phyloP scores from a whole-genome alignment of 2,797 vertebrate species.

The Malacoraja senta region DNA sequence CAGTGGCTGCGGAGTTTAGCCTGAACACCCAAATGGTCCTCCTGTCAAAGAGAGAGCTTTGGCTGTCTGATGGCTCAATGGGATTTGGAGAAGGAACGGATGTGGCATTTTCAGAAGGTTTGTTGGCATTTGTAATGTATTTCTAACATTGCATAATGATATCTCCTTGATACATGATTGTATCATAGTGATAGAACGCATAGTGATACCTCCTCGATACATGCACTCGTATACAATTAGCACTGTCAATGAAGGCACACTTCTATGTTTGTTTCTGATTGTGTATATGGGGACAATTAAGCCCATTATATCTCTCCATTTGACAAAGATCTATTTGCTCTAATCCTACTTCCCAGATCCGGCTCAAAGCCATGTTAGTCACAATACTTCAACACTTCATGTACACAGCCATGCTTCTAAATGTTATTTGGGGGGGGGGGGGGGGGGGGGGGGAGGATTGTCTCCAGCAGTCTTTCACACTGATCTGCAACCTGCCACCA shows the following conservation, averaged over 20 bases:
- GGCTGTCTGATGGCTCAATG: constrained; percentile 74
- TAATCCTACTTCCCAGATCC: too few relatives aligned
- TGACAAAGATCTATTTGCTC: too few relatives aligned
- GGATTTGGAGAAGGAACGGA: constrained; percentile 73
- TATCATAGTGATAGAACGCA: too few relatives aligned
- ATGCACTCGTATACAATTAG: neutral
- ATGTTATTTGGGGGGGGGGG: too few relatives aligned
- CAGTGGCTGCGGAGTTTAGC: constrained; percentile 73
- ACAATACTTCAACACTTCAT: too few relatives aligned
- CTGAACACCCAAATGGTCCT: constrained; percentile 77
- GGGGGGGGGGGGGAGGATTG: too few relatives aligned
- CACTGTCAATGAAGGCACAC: neutral
- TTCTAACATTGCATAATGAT: neutral
- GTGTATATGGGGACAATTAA: too few relatives aligned
- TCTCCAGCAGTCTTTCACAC: too few relatives aligned
- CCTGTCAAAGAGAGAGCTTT: constrained; percentile 71
- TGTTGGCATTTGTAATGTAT: neutral
- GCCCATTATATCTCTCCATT: too few relatives aligned
- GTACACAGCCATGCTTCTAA: too few relatives aligned
- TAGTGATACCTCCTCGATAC: neutral
- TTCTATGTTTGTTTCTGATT: constrained; percentile 10
- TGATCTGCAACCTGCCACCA: too few relatives aligned
- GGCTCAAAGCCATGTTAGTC: too few relatives aligned
- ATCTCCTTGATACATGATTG: neutral
- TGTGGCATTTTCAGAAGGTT: constrained; percentile 70